A percentile compares a stretch with the other conserved stretches of the same genome.
phyloP scores from a whole-genome alignment of 2,888 invertebrate genomes.

The Tenodera sinensis region DNA sequence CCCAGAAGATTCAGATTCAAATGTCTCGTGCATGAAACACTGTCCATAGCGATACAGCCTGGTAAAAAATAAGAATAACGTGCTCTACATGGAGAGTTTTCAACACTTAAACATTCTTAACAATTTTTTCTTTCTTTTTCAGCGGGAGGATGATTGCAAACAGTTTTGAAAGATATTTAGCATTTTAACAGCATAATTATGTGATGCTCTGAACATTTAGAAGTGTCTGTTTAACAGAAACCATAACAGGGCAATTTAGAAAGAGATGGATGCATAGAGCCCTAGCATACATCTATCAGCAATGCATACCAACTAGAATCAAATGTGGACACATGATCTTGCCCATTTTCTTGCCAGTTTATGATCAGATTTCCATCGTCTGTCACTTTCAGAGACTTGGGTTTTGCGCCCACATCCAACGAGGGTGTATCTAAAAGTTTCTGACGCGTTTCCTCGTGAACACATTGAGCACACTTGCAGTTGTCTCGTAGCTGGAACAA shows the following conservation, averaged over 20 bases:
- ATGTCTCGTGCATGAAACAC: slow-evolving; percentile 39
- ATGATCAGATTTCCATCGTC: slow-evolving; percentile 36
- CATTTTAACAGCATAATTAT: not conserved
- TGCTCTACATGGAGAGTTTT: not conserved
- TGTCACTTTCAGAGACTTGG: slow-evolving; percentile 36
- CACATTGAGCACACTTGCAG: slow-evolving; percentile 37
- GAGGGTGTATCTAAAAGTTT: slow-evolving; percentile 38
- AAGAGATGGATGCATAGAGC: not conserved
- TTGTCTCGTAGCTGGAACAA: slow-evolving; percentile 38
- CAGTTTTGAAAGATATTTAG: not conserved
- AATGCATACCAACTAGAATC: slow-evolving; percentile 37
- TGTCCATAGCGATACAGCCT: slow-evolving; percentile 41
- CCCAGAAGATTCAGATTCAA: slow-evolving; percentile 34
- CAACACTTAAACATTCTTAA: not conserved
- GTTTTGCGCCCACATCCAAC: slow-evolving; percentile 37
- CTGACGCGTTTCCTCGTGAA: slow-evolving; percentile 37
- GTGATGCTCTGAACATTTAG: not conserved
- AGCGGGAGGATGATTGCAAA: not conserved
- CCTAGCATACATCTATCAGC: not conserved
- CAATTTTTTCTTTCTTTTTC: not conserved
- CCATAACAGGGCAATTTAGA: not conserved
- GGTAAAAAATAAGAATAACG: not conserved
- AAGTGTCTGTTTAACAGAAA: not conserved
- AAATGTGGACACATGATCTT: slow-evolving; percentile 37
- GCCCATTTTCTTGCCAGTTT: slow-evolving; percentile 36